Evolutionary conservation across 1,140 invertebrate genomes (phyloP), one percentile per base, ranked within the genome.

Genomic region (Gryllus bimaculatus): DNA sequence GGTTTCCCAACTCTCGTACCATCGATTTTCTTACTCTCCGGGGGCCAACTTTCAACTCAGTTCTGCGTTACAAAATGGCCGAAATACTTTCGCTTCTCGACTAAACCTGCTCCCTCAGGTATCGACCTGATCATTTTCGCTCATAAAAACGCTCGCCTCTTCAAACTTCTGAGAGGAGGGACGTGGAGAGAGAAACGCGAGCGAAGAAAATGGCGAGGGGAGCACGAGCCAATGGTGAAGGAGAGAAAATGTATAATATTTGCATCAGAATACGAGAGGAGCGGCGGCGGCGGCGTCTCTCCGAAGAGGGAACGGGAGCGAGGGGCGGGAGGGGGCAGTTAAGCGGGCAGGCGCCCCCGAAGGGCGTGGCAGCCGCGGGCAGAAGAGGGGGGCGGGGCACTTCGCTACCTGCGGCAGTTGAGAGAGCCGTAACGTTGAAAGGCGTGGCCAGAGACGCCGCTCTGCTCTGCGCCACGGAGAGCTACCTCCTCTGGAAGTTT

Each of bases 91-190:
- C 54, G 18, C 54, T 66, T 66, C 54, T 66, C 54, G 18, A 18
- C 54, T 66, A 66, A 66, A 66, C 54, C 54, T 66, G 54, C 54
- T 66, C 54, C 54, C 54, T 39, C 54, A 66, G 54, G 54, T 66
- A 66, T 66, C 54, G 54, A 66, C 54, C 18, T 66, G 54, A 66
- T 66, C 54, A 66, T 66, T 66, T 66, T 18, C 0, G 54, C 54
- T 66, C 54, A 66, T 66, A 66, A 66, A 66, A 66, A 66, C 7
- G 54, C 54, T 66, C 54, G 10, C 54, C 54, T 66, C 18, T 66
- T 66, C 54, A 18, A 66, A 66, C 54, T 66, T 66, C 26, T 39
- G 26, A 66, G 54, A 66, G 10, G 54, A 66, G 54, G 54, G 54
- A 18, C 2, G 18, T 10, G 7, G 54, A 66, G 0, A 66, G 54